These are phyloP conservation scores for Boulengerochromis microlepis DNA, from an alignment of 2,113 vertebrate genomes.

Conservation along the genomic window DNA sequence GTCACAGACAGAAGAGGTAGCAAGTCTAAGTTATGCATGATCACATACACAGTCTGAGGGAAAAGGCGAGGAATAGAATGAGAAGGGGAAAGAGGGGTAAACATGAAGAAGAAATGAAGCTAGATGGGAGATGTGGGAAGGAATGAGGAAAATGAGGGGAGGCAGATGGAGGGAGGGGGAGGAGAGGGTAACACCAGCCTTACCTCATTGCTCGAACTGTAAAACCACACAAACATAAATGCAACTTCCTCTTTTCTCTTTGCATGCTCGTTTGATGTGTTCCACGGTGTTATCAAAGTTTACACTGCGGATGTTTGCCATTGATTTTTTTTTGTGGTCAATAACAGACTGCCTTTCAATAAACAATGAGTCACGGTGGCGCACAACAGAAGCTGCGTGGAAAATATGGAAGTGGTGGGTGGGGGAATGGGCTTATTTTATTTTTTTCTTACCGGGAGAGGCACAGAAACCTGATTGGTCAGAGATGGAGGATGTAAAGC, in stretches of 20 bases:
- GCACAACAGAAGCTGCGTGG: neutral
- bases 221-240: neutral
- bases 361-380: neutral
- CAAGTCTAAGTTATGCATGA: neutral
- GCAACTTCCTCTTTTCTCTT: neutral
- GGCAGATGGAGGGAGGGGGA: neutral
- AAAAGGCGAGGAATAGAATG: neutral
- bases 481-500: neutral
- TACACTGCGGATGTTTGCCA: neutral
- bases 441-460: neutral
- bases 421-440: neutral
- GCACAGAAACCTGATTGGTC: neutral
- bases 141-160: neutral
- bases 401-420: neutral
- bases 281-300: neutral
- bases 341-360: conserved; percentile 8
- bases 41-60: neutral
- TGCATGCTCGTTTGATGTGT: neutral
- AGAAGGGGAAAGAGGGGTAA: neutral
- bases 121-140: neutral
- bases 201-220: neutral
- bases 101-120: neutral
- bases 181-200: neutral
- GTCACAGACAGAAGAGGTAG: neutral
- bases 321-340: neutral